Conservation (phyloP, 2,797 vertebrate species). For the Pampus argenteus region DNA sequence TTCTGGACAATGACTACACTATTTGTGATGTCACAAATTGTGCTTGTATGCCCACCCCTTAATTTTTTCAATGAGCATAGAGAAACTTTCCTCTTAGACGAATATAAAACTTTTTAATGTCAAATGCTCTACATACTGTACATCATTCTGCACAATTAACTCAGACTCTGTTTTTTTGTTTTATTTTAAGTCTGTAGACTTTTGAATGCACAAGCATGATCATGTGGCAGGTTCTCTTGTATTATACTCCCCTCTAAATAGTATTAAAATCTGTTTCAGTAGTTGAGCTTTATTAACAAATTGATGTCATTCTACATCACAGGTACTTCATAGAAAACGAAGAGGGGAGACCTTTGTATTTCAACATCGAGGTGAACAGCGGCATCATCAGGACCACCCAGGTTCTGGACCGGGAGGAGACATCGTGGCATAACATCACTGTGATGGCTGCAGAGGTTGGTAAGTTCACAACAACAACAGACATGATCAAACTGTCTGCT, state of each 20-base stretch:
- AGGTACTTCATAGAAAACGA: constrained; percentile 91
- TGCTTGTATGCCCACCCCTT: too few species aligned
- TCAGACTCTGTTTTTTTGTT: too few species aligned
- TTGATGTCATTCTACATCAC: constrained; percentile 13
- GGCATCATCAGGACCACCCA: constrained; percentile 90
- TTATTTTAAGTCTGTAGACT: too few species aligned
- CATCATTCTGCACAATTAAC: too few species aligned
- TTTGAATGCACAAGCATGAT: too few species aligned
- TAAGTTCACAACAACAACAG: constrained; percentile 73
- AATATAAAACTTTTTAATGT: too few species aligned
- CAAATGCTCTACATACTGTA: too few species aligned
- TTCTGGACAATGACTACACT: too few species aligned
- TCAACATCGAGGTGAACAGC: constrained; percentile 89
- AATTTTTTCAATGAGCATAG: too few species aligned
- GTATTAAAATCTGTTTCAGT: constrained; percentile 6
- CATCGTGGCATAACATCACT: constrained; percentile 92
- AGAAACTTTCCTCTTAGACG: too few species aligned
- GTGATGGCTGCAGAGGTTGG: constrained; percentile 92
- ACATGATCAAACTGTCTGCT: neutral
- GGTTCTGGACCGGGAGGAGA: constrained; percentile 90
- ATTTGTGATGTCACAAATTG: too few species aligned
- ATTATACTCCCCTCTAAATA: neutral
- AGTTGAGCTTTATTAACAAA: neutral
- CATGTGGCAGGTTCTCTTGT: too few species aligned
- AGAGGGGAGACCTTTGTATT: constrained; percentile 84